Conservation (phyloP, 2,888 invertebrate genomes). For the Ditylenchus weischeri region DNA sequence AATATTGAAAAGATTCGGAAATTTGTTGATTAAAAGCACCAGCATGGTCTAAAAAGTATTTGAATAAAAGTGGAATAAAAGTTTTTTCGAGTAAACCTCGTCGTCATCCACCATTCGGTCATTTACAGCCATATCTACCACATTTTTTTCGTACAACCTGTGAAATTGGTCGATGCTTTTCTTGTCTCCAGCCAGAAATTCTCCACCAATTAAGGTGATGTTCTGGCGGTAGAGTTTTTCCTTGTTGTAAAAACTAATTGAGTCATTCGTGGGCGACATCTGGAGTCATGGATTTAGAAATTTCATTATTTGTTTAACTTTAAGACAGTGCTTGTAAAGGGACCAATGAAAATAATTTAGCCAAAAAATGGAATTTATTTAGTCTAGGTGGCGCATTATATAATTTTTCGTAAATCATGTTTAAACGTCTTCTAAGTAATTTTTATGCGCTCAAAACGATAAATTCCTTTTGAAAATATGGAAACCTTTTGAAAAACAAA, state of each 20-base stretch:
- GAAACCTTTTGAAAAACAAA: no score
- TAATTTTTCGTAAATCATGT: no score
- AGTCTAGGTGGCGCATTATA: no score
- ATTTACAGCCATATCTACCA: constrained; percentile 8
- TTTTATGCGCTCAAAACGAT: no score
- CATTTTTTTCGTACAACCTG: background rate
- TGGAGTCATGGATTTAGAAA: background rate
- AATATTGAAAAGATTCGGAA: constrained; percentile 11
- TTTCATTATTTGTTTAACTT: no score
- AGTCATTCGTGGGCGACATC: constrained; percentile 13
- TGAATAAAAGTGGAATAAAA: background rate
- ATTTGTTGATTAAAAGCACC: constrained; percentile 14
- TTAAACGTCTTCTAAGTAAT: no score
- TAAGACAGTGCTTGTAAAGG: background rate
- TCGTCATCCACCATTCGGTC: constrained; percentile 17
- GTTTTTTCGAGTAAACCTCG: background rate
- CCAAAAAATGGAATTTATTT: no score
- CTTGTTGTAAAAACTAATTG: constrained; percentile 8
- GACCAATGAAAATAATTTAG: no score
- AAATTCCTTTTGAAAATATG: no score
- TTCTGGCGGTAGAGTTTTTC: constrained; percentile 8
- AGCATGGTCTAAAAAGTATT: constrained; percentile 11
- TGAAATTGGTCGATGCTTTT: constrained; percentile 16
- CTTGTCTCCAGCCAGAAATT: constrained; percentile 19
- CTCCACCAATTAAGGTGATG: constrained; percentile 4